Evolutionary conservation across 2,888 invertebrate species (phyloP).

Genomic region (Drosophila incognita): DNA sequence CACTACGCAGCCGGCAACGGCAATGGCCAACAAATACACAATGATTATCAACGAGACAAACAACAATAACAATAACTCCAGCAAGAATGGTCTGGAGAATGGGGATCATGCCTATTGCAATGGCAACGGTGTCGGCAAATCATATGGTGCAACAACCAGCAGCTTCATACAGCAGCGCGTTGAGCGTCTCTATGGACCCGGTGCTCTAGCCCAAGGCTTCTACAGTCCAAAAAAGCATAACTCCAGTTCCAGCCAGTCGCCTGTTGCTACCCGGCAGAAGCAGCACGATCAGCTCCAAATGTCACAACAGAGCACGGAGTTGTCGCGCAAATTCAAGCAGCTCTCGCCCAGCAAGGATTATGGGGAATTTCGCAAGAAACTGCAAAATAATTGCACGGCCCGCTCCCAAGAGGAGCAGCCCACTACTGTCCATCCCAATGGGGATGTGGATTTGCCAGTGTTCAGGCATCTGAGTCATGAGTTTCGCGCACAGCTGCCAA

Average conservation of each 20-base stretch:
- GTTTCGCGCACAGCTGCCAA: conserved; percentile 92
- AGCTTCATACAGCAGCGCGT: conserved; percentile 95
- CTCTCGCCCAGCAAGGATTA: conserved; percentile 82
- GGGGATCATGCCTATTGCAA: conserved; percentile 70
- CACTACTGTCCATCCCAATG: conserved; percentile 30
- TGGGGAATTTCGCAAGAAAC: conserved; percentile 78
- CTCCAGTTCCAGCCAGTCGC: conserved; percentile 19
- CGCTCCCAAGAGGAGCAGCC: conserved; percentile 30
- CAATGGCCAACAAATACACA: conserved; percentile 37
- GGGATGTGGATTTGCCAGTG: conserved; percentile 88
- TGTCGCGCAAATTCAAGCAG: conserved; percentile 84
- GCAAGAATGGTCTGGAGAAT: conserved; percentile 53
- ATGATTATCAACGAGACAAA: conserved; percentile 51
- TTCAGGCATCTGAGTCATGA: conserved; percentile 93
- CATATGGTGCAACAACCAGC: conserved; percentile 86
- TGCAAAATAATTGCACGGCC: conserved; percentile 52
- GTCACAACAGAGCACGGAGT: conserved; percentile 76
- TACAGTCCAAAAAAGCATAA: conserved; percentile 87
- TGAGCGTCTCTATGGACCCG: conserved; percentile 94
- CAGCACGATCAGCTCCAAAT: conserved; percentile 19
- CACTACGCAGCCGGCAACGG: conserved; percentile 57
- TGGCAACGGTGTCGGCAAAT: conserved; percentile 44
- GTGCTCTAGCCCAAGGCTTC: conserved; percentile 93
- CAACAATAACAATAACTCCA: conserved; percentile 38
- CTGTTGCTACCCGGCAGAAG: conserved; percentile 15